Evolutionary conservation across 2,888 invertebrate genomes (phyloP).

Genomic region (Flabesymbios commensalis): DNA sequence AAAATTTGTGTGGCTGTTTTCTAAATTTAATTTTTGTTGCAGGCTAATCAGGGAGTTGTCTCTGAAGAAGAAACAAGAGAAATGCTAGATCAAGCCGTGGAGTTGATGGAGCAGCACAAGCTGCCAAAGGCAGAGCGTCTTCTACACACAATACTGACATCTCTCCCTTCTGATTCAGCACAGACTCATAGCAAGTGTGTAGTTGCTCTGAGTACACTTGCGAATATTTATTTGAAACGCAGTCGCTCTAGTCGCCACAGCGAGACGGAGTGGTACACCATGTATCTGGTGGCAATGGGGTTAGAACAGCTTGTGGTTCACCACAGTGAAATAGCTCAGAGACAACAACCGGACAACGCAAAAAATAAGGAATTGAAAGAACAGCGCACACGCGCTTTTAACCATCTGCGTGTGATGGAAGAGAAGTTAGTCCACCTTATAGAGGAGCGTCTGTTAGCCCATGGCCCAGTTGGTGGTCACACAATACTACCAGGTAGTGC

Average conservation of each 20-base stretch:
- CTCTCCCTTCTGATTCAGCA: too few species aligned
- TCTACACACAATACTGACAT: too few species aligned
- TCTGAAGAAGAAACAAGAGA: too few species aligned
- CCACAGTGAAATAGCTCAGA: not conserved
- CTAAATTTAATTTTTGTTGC: too few species aligned
- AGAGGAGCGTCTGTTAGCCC: not conserved
- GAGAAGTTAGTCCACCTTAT: not conserved
- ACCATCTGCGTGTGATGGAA: not conserved
- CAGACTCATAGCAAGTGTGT: too few species aligned
- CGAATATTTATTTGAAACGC: not conserved
- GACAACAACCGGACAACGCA: not conserved
- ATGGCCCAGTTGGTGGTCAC: not conserved
- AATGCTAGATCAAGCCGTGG: too few species aligned
- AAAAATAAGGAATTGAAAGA: not conserved
- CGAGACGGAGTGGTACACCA: not conserved
- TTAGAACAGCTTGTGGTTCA: not conserved
- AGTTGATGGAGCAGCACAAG: too few species aligned
- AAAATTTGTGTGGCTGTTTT: too few species aligned
- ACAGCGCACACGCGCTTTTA: not conserved
- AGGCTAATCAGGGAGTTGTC: too few species aligned
- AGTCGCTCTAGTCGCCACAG: not conserved
- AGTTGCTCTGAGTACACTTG: conserved; percentile 3
- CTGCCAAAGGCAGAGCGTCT: too few species aligned
- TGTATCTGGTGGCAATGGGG: not conserved
- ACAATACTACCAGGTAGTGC: not conserved